Base-by-base conservation (phyloP, 2,113 vertebrate genomes). In the Sturnus vulgaris region DNA sequence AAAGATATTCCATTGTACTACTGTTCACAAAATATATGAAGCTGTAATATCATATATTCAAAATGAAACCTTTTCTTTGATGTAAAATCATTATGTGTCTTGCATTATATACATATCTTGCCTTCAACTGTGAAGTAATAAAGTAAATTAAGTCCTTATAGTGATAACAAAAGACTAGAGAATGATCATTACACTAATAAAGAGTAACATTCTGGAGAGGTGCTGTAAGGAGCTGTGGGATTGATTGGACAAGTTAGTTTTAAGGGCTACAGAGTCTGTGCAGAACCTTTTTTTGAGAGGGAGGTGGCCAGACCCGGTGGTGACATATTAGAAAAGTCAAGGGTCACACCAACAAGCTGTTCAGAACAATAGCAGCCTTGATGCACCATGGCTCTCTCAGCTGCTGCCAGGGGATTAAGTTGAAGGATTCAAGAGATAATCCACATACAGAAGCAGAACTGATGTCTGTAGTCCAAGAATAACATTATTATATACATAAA, bases 391-490 rank as follows among this genome's bases (percentile, higher is more conserved):
- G 35, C 33, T 91, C 68, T 73, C 50, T 80, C 70, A 90, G 92
- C 68, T 82, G 66, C 90, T 90, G 75, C 50, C 82, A 66, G 18
- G 37, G 75, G 87, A 94, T 79, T 93, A 55, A 86, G 82, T 70
- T 88, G 71, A 40, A 90, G 59, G 47, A 88, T 91, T 90, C 66
- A 82, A 77, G 63, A 94, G 73, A 91, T 90, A 82, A 95, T 63
- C 57, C 55, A 85, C 78, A 70, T 27, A 65, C 53, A 87, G 86
- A 57, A 90, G 71, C 50, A 85, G 81, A 91, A 90, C 2, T 73
- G 55, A 65, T 90, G 60, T 39, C 56, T 78, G 27, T 11, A 81
- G 76, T 47, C 63, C 40, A 95, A 91, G 68, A 94, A 93, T 49
- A 95, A 80, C 52, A 90, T 76, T 77, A 57, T 65, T 57, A 77